Evolutionary conservation across 64 coral and sea anemone species (phyloP).

Genomic region (Porites lutea): DNA sequence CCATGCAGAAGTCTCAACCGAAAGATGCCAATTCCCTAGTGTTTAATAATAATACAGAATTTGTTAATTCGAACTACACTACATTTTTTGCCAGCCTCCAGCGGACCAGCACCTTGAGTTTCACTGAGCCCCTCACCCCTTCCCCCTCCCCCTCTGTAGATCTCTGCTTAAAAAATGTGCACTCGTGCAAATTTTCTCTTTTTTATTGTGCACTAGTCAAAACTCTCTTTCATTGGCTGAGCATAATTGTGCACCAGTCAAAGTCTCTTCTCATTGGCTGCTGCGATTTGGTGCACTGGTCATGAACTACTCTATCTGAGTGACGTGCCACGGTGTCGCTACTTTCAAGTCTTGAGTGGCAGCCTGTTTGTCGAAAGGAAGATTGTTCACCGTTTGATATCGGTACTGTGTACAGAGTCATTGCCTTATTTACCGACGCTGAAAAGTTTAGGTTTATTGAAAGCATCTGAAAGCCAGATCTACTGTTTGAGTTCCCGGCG

Average conservation of each 20-base stretch:
- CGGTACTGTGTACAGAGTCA: too few relatives aligned
- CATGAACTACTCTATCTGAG: constrained; percentile 40
- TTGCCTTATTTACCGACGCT: too few relatives aligned
- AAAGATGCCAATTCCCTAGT: constrained; percentile 6
- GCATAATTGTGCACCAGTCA: constrained; percentile 51
- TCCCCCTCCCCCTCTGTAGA: background rate
- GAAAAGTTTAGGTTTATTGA: too few relatives aligned
- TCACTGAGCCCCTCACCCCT: background rate
- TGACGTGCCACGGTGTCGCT: constrained; percentile 37
- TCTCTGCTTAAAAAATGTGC: too few relatives aligned
- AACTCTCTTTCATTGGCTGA: too few relatives aligned
- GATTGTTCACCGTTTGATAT: too few relatives aligned
- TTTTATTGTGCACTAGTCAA: too few relatives aligned
- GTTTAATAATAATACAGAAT: background rate
- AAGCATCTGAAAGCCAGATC: too few relatives aligned
- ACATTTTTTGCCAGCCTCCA: background rate
- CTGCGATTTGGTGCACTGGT: background rate
- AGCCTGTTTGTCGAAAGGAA: constrained; percentile 19
- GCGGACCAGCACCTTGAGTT: background rate
- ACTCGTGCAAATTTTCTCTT: too few relatives aligned
- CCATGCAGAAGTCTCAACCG: background rate
- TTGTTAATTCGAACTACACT: constrained; percentile 37
- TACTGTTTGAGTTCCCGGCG: constrained; percentile 5
- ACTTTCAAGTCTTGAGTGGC: constrained; percentile 18
- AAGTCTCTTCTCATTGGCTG: constrained; percentile 36